Percentiles rank a stretch among this genome's conserved stretches.
Evolutionary conservation across 2,888 invertebrate species (phyloP).

Genomic region (Nemoura dubitans): DNA sequence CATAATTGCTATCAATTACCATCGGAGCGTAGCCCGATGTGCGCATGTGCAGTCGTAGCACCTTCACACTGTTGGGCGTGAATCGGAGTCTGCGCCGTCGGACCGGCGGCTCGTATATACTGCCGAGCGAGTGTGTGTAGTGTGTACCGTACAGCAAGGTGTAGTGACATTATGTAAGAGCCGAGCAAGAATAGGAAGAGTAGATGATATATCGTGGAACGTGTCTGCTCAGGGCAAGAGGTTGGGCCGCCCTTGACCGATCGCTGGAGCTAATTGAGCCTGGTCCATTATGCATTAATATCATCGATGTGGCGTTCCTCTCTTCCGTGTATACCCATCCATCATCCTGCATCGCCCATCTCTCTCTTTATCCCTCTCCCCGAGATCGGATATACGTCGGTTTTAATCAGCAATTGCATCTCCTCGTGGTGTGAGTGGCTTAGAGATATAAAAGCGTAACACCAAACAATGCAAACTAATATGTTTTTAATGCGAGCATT

Average conservation of each 20-base stretch:
- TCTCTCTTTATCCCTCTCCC: neutral
- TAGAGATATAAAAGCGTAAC: neutral
- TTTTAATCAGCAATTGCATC: neutral
- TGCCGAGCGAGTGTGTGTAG: no score
- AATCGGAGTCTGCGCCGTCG: neutral
- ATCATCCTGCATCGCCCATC: neutral
- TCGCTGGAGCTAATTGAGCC: slow-evolving; percentile 10
- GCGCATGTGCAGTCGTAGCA: neutral
- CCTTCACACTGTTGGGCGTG: neutral
- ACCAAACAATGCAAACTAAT: neutral
- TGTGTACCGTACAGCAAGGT: no score
- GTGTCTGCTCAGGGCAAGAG: slow-evolving; percentile 37
- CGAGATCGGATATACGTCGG: neutral
- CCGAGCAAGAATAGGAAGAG: neutral
- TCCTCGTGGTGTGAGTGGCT: neutral
- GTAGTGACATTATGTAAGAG: slow-evolving; percentile 32
- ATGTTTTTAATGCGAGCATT: slow-evolving; percentile 1
- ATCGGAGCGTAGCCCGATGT: neutral
- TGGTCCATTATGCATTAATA: slow-evolving; percentile 34
- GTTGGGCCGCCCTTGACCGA: slow-evolving; percentile 36
- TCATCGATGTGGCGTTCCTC: slow-evolving; percentile 9
- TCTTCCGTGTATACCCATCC: slow-evolving; percentile 12
- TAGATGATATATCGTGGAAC: slow-evolving; percentile 33
- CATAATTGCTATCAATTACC: slow-evolving; percentile 24
- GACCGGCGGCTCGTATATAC: no score